Evolutionary conservation across 2,888 invertebrate genomes (phyloP).

Genomic region (Schizaphis graminum): DNA sequence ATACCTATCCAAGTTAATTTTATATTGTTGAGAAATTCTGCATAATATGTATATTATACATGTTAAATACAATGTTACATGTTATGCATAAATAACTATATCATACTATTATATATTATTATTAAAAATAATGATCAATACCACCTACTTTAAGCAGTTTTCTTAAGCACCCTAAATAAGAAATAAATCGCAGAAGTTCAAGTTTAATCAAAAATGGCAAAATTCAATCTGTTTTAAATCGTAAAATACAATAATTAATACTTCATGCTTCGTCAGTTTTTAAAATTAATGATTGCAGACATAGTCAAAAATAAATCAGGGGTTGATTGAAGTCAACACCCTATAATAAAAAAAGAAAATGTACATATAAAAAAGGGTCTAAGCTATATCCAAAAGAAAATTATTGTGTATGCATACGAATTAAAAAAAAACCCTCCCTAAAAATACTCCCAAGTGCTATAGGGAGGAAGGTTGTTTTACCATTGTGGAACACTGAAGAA

Average conservation of each 20-base stretch:
- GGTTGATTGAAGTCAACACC: conserved; percentile 65
- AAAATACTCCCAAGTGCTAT: conserved; percentile 47
- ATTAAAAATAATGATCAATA: not conserved
- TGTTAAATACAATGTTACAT: not conserved
- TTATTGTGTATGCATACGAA: conserved; percentile 54
- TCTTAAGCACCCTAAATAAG: not conserved
- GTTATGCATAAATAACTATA: not conserved
- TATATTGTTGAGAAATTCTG: not conserved
- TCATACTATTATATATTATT: not conserved
- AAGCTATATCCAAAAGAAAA: conserved; percentile 51
- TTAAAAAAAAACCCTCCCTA: conserved; percentile 57
- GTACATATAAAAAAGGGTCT: conserved; percentile 41
- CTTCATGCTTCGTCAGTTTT: conserved; percentile 35
- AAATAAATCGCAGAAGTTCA: not conserved
- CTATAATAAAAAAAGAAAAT: conserved; percentile 60
- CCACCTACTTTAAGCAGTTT: not conserved
- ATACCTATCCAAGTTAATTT: not conserved
- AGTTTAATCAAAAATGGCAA: conserved; percentile 52
- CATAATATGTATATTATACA: not conserved
- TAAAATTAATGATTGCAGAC: conserved; percentile 47
- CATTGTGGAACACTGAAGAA: conserved; percentile 53
- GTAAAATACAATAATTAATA: conserved; percentile 58
- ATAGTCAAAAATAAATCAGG: conserved; percentile 48
- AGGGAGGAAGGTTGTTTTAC: conserved; percentile 33
- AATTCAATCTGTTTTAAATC: conserved; percentile 45